These are phyloP conservation scores for Lutjanus erythropterus DNA, from an alignment of 2,113 vertebrate species.

Conservation along the genomic window DNA sequence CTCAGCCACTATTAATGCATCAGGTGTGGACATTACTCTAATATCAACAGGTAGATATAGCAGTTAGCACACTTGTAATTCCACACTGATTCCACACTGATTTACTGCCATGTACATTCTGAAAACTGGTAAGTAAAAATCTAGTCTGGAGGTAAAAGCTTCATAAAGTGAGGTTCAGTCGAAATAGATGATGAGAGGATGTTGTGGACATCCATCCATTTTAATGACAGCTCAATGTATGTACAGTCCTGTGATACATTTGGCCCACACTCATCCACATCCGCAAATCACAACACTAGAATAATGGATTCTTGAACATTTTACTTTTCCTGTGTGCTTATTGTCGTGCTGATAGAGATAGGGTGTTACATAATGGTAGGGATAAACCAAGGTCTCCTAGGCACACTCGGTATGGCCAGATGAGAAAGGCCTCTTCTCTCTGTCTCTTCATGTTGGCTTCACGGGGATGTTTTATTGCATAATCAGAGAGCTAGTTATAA, in stretches of 20 bases:
- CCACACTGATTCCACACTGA: neutral
- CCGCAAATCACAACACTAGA: neutral
- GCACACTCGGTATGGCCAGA: slow-evolving; percentile 35
- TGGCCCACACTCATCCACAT: neutral
- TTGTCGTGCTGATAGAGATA: slow-evolving; percentile 25
- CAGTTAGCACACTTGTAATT: too few relatives aligned
- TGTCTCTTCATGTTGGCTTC: slow-evolving; percentile 58
- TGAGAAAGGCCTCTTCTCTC: slow-evolving; percentile 48
- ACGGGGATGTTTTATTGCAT: slow-evolving; percentile 53
- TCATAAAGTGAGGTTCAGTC: neutral
- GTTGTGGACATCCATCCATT: neutral
- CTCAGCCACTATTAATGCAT: neutral
- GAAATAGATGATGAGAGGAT: neutral
- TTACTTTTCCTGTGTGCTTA: neutral
- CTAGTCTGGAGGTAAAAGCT: neutral
- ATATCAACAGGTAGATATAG: neutral
- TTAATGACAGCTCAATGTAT: neutral
- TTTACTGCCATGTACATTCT: neutral
- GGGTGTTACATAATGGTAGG: slow-evolving; percentile 52
- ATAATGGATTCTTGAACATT: slow-evolving; percentile 10
- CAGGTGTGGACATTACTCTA: neutral
- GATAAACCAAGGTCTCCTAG: slow-evolving; percentile 52
- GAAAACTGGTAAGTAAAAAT: neutral
- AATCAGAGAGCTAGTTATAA: slow-evolving; percentile 62
- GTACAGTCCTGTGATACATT: neutral